phyloP scores from a whole-genome alignment of 1,140 invertebrate species.

The Chrysopa pallens region DNA sequence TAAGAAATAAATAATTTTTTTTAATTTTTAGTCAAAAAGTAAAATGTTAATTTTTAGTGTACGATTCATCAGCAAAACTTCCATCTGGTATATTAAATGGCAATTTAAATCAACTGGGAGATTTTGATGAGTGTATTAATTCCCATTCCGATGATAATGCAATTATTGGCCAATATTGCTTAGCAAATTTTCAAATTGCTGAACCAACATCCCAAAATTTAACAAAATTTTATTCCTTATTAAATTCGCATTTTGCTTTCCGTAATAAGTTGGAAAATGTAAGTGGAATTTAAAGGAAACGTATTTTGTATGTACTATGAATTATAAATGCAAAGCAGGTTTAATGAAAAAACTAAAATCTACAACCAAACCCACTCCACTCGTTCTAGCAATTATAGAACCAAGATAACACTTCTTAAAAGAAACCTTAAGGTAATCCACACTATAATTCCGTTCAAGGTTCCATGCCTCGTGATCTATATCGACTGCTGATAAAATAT shows the following conservation, averaged over 20 bases:
- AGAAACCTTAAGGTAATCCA: too few species aligned
- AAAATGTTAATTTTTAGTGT: conserved; percentile 29
- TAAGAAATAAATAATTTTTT: conserved; percentile 17
- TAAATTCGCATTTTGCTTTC: conserved; percentile 37
- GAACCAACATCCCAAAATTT: conserved; percentile 21
- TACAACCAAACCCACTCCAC: too few species aligned
- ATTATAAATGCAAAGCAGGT: too few species aligned
- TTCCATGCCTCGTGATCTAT: too few species aligned
- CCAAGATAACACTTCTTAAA: too few species aligned
- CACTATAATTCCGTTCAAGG: too few species aligned
- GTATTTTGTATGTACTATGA: too few species aligned
- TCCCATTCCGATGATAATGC: conserved; percentile 19
- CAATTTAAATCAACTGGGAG: conserved; percentile 40
- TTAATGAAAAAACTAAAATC: too few species aligned
- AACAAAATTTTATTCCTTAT: conserved; percentile 25
- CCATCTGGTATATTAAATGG: conserved; percentile 38
- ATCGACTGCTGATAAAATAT: too few species aligned
- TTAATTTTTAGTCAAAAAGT: conserved; percentile 2
- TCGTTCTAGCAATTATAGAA: too few species aligned
- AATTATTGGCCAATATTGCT: conserved; percentile 35
- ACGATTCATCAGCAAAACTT: conserved; percentile 37
- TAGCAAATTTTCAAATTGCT: conserved; percentile 31
- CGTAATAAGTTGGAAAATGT: conserved; percentile 40
- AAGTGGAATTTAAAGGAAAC: conserved; percentile 21
- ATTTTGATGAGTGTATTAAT: conserved; percentile 37